These are phyloP conservation scores for Drosophila mojavensis DNA, from an alignment of 1,140 invertebrate genomes.

Conservation along the genomic window DNA sequence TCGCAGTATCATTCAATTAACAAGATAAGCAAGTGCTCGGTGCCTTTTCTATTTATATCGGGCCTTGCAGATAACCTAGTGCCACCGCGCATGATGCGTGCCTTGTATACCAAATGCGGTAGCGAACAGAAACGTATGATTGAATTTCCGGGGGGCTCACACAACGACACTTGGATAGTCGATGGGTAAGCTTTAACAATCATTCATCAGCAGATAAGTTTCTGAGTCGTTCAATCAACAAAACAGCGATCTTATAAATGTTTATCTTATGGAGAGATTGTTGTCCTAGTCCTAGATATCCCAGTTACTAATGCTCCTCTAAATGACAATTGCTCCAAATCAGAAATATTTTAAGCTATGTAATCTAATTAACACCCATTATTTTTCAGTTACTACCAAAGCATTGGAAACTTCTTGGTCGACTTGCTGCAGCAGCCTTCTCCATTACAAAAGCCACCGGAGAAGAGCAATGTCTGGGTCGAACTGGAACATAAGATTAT, in stretches of 20 bases:
- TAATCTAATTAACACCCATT: too few species aligned
- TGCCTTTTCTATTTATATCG: constrained; percentile 92
- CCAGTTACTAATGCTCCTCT: too few species aligned
- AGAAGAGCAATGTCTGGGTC: constrained; percentile 79
- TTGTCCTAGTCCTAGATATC: too few species aligned
- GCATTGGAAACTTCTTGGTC: constrained; percentile 85
- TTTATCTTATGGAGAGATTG: too few species aligned
- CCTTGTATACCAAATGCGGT: constrained; percentile 89
- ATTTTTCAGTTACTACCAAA: constrained; percentile 86
- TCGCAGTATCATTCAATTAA: constrained; percentile 80
- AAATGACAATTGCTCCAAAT: too few species aligned
- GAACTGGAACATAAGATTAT: constrained; percentile 75
- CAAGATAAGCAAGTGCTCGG: constrained; percentile 88
- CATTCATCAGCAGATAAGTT: background rate
- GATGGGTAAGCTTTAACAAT: constrained; percentile 60
- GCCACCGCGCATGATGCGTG: constrained; percentile 92
- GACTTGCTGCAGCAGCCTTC: constrained; percentile 79
- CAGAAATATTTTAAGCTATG: background rate
- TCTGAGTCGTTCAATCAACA: background rate
- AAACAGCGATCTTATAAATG: too few species aligned
- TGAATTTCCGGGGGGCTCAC: constrained; percentile 90
- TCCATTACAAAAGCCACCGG: constrained; percentile 75
- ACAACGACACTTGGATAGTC: constrained; percentile 94
- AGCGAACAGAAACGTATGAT: constrained; percentile 89
- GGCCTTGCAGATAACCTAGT: constrained; percentile 93